Evolutionary conservation across 2,113 vertebrate genomes (phyloP).

Genomic region (Solenodon paradoxus): DNA sequence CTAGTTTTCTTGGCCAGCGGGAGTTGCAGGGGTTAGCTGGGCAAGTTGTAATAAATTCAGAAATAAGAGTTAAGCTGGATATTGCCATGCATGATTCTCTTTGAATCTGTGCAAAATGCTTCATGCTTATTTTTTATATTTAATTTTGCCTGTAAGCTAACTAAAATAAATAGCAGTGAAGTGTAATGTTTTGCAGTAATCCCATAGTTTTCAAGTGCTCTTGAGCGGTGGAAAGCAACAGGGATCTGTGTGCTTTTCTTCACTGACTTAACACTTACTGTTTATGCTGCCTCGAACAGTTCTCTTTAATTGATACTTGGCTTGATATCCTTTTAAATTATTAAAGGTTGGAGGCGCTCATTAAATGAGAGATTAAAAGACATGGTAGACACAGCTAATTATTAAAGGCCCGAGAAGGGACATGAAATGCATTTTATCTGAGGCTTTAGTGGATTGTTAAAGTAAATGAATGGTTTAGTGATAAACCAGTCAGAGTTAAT

Average conservation of each 20-base stretch:
- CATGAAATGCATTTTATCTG: slow-evolving; percentile 73
- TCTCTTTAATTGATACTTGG: slow-evolving; percentile 72
- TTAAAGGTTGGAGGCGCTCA: slow-evolving; percentile 66
- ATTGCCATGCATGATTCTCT: slow-evolving; percentile 12
- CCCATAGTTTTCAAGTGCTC: slow-evolving; percentile 75
- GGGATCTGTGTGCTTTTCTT: slow-evolving; percentile 55
- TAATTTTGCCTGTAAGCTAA: slow-evolving; percentile 72
- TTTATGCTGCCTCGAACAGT: slow-evolving; percentile 62
- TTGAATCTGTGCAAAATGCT: slow-evolving; percentile 45
- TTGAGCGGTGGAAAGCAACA: slow-evolving; percentile 65
- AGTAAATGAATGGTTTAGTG: slow-evolving; percentile 78
- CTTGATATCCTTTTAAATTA: slow-evolving; percentile 78
- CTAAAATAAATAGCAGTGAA: slow-evolving; percentile 72
- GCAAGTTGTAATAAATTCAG: background rate
- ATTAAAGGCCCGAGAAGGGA: slow-evolving; percentile 74
- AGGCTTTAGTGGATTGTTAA: slow-evolving; percentile 78
- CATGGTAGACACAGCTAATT: slow-evolving; percentile 67
- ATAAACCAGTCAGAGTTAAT: slow-evolving; percentile 75
- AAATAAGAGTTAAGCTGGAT: slow-evolving; percentile 7
- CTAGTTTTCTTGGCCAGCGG: background rate
- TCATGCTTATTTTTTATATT: slow-evolving; percentile 62
- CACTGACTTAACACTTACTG: slow-evolving; percentile 62
- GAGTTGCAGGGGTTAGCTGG: background rate
- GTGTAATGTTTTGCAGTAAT: slow-evolving; percentile 71
- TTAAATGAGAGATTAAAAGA: slow-evolving; percentile 79